Evolutionary conservation across 23 tunicate species (phyloP), one percentile per base, ranked within the genome.

Genomic region (Trididemnum nubilum): DNA sequence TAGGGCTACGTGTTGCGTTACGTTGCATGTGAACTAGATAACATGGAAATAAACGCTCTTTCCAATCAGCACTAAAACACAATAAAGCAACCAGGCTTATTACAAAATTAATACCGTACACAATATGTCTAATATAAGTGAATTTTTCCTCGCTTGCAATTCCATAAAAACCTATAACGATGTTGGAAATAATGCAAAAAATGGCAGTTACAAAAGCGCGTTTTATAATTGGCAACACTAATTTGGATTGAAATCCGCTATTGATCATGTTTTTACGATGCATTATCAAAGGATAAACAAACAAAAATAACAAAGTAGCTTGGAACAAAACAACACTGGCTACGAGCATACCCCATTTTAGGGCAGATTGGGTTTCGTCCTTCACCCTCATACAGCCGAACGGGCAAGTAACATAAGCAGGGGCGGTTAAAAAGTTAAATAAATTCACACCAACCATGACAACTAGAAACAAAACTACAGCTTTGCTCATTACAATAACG

Each of bases 1-100:
- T 44, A 15, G 54, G 54, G 15, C 15, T 15, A 7, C 54, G 9
- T 9, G 54, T 44, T 44, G 12, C 15, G 15, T 15, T 44, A 44
- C 15, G 9, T 9, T 44, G 12, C n/a, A n/a, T n/a, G 15, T 44
- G 12, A 7, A 7, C 15, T 15, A 78, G 28, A 2, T 59, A 59
- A 22, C 82, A 82, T 19, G 86, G 86, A 33, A 70, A 51, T 12
- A 82, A 27, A 51, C 78, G 35, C 34, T 70, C 64, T 51, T 71
- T 67, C 86, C 86, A 82, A 33, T 82, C 86, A 50, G 78, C 86
- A 51, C 36, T 66, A 2, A 72, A 82, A 24, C 86, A 82, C 28
- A 82, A 51, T 21, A 82, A 71, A 28, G 86, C 86, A 0, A 82
- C 51, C 18, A 82, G 34, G 33, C 33, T 82, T 25, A 82, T 51